Conservation (phyloP, 2,113 vertebrate species). For the Paramormyrops kingsleyae region DNA sequence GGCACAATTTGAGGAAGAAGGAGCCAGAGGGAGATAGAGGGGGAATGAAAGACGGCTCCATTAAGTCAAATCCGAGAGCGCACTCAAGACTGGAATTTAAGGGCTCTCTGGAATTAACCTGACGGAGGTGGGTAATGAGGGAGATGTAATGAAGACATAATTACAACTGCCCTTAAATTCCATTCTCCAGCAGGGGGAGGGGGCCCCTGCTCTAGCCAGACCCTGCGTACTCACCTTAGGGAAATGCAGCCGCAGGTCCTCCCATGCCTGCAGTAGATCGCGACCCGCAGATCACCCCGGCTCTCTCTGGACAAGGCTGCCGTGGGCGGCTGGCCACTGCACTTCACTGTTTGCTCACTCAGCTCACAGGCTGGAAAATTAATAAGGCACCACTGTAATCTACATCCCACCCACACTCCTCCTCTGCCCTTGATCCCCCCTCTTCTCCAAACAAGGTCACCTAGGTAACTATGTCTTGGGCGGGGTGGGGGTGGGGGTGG, state of each 20-base stretch:
- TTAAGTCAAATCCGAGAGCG: background rate
- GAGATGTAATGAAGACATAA: background rate
- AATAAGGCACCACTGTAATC: conserved; percentile 46
- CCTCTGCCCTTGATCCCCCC: background rate
- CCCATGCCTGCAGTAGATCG: conserved; percentile 26
- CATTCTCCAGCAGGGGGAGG: background rate
- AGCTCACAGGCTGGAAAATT: conserved; percentile 49
- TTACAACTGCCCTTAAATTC: background rate
- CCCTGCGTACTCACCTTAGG: background rate
- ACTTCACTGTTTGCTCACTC: conserved; percentile 49
- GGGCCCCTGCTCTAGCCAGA: background rate
- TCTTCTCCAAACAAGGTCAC: conserved; percentile 8
- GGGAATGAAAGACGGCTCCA: background rate
- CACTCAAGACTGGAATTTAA: background rate
- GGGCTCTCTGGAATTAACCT: background rate
- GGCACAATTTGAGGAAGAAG: background rate
- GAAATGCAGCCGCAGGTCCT: background rate
- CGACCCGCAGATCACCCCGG: conserved; percentile 29
- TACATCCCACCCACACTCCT: conserved; percentile 27
- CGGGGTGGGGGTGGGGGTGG: background rate
- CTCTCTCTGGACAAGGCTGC: conserved; percentile 26
- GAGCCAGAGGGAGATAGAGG: background rate
- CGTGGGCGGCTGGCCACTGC: conserved; percentile 21
- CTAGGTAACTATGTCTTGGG: background rate
- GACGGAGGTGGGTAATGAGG: background rate